phyloP scores from a whole-genome alignment of 2,888 invertebrate genomes.

The Pheosia gnoma region DNA sequence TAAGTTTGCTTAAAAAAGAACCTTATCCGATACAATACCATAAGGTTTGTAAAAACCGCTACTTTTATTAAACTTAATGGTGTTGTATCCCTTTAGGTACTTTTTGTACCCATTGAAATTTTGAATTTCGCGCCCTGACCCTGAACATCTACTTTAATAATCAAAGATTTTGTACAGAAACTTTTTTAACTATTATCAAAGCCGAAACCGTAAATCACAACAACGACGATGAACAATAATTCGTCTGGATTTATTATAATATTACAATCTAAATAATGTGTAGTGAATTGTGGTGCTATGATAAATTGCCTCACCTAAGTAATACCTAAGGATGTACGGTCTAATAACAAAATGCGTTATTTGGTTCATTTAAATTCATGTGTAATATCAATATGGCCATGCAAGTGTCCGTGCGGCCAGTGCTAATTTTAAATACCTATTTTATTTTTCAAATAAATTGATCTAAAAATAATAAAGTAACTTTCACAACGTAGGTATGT shows the following conservation, averaged over 20 bases:
- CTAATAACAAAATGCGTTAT: constrained; percentile 11
- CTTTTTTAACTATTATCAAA: constrained; percentile 16
- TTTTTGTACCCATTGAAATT: no score
- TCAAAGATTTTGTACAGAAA: background rate
- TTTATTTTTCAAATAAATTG: constrained; percentile 26
- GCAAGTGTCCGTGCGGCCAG: constrained; percentile 34
- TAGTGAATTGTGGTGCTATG: constrained; percentile 17
- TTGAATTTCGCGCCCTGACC: no score
- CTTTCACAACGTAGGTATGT: constrained; percentile 25
- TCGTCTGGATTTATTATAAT: constrained; percentile 11
- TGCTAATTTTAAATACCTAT: constrained; percentile 20
- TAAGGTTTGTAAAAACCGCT: no score
- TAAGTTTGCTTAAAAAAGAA: no score
- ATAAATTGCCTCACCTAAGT: constrained; percentile 14
- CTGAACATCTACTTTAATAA: background rate
- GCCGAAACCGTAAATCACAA: constrained; percentile 27
- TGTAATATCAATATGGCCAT: constrained; percentile 28
- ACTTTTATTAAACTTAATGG: no score
- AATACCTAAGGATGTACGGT: background rate
- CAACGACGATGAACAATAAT: constrained; percentile 15
- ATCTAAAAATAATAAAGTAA: constrained; percentile 43
- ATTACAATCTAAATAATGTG: constrained; percentile 7
- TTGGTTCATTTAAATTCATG: constrained; percentile 34
- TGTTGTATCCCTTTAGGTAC: no score
- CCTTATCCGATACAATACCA: no score